Evolutionary conservation across 2,888 invertebrate species (phyloP).

Genomic region (Philereme transversata): DNA sequence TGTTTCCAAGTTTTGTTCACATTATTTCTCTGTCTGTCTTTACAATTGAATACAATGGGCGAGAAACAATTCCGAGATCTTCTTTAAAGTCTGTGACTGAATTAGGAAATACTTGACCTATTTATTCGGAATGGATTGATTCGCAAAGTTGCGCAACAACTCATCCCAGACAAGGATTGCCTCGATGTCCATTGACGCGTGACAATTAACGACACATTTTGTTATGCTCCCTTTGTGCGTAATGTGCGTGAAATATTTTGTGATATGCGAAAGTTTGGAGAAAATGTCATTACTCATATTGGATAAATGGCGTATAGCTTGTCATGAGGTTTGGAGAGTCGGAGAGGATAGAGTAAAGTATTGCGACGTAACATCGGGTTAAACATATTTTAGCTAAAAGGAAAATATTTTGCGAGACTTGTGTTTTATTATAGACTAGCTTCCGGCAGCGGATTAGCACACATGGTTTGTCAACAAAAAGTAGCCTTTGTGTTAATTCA

Average conservation of each 20-base stretch:
- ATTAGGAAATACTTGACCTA: slow-evolving; percentile 46
- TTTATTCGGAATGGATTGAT: slow-evolving; percentile 45
- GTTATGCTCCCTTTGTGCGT: slow-evolving; percentile 35
- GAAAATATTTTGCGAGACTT: slow-evolving; percentile 19
- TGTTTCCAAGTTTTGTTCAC: slow-evolving; percentile 63
- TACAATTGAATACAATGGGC: slow-evolving; percentile 59
- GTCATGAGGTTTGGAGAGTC: slow-evolving; percentile 10
- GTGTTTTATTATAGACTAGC: not conserved
- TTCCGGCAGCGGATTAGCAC: too few relatives aligned
- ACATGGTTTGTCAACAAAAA: too few relatives aligned
- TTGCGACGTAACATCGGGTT: slow-evolving; percentile 7
- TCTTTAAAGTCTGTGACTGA: slow-evolving; percentile 35
- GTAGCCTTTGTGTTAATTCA: too few relatives aligned
- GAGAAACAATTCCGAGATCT: slow-evolving; percentile 43
- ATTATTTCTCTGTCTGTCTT: slow-evolving; percentile 60
- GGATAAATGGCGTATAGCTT: slow-evolving; percentile 20
- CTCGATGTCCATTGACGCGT: slow-evolving; percentile 41
- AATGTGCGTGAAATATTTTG: slow-evolving; percentile 40
- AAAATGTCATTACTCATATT: slow-evolving; percentile 26
- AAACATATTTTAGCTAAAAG: slow-evolving; percentile 14
- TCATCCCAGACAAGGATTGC: slow-evolving; percentile 42
- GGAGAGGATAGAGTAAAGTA: not conserved
- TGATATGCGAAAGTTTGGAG: slow-evolving; percentile 42
- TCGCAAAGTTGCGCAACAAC: slow-evolving; percentile 48
- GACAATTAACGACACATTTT: slow-evolving; percentile 40